Conservation (phyloP, 1,140 invertebrate genomes). For the Drosophila rufa region DNA sequence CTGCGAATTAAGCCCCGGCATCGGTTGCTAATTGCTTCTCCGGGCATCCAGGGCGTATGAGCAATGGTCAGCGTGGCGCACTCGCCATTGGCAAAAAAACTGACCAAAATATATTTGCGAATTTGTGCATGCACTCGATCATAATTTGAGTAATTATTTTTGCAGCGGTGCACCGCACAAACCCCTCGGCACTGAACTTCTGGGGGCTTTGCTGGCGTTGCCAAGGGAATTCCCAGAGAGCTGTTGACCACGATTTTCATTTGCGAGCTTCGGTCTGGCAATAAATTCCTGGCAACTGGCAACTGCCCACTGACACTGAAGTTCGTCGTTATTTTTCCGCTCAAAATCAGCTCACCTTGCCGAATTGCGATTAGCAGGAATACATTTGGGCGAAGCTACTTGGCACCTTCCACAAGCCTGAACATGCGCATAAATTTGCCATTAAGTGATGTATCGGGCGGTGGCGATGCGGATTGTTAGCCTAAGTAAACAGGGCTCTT, state of each 20-base stretch:
- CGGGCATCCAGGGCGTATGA: slow-evolving; percentile 18
- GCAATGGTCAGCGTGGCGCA: slow-evolving; percentile 7
- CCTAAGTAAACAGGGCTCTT: slow-evolving; percentile 61
- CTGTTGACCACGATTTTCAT: slow-evolving; percentile 24
- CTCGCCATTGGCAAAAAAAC: slow-evolving; percentile 7
- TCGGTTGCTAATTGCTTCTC: slow-evolving; percentile 1
- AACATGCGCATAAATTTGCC: slow-evolving; percentile 67
- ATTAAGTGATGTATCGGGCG: slow-evolving; percentile 67
- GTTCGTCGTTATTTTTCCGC: background rate
- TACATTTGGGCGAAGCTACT: slow-evolving; percentile 15
- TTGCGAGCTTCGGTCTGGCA: slow-evolving; percentile 7
- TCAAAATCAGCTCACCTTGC: slow-evolving; percentile 7
- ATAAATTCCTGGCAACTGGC: slow-evolving; percentile 20
- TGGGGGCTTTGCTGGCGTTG: background rate
- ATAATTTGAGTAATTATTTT: slow-evolving; percentile 74
- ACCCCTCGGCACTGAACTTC: background rate
- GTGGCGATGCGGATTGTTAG: slow-evolving; percentile 20
- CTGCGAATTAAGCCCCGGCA: background rate
- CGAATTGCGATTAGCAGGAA: slow-evolving; percentile 22
- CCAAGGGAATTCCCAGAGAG: slow-evolving; percentile 20
- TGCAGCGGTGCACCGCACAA: slow-evolving; percentile 36
- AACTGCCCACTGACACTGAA: slow-evolving; percentile 1
- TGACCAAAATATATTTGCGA: slow-evolving; percentile 53
- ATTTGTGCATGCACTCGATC: slow-evolving; percentile 62
- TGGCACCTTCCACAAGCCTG: slow-evolving; percentile 52